Base-by-base conservation (phyloP, 2,797 vertebrate genomes). In the Gymnoscopelus microlampas region DNA sequence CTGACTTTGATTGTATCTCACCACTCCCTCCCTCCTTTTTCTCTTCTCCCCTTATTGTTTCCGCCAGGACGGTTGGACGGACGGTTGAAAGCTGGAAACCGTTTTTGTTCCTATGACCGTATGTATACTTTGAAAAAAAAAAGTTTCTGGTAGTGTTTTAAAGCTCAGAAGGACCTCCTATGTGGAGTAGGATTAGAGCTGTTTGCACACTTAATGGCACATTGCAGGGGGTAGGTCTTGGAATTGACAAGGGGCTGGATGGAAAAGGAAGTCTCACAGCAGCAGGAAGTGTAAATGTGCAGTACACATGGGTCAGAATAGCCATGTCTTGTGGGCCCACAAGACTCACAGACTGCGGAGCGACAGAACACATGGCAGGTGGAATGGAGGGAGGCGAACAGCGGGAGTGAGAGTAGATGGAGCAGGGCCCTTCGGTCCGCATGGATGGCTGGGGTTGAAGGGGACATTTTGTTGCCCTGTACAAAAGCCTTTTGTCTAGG, bases 381-480 rank as follows among this genome's bases (percentile, higher is more conserved):
- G 66, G 60, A n/a, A 68, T 76, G 39, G 19, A n/a, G 65, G 67
- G 67, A 61, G 70, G 56, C 47, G 55, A 60, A 26, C 39, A 29
- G 68, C 61, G 54, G 83, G 82, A 57, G 76, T 71, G 32, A 19
- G 79, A 83, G 73, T 74, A 76, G 59, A 60, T 70, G 68, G 56
- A 68, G 70, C 67, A 66, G 66, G 32, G 48, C 39, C 78, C 55
- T 47, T 19, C 74, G n/a, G 66, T 63, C 58, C 54, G 32, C 12
- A 0, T 19, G 63, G 57, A 77, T 74, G 15, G 73, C 47, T 9
- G 56, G 58, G 51, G 39, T 57, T 29, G 23, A 6, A 65, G 60
- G 61, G 55, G 62, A 74, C 60, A 63, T 48, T 74, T 60, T 63
- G 6, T 4, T 57, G 14, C 57, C 76, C 53, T 44, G 55, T 61